Conservation (phyloP, 35 echinoderm and acorn worm genomes). For the Lytechinus pictus region DNA sequence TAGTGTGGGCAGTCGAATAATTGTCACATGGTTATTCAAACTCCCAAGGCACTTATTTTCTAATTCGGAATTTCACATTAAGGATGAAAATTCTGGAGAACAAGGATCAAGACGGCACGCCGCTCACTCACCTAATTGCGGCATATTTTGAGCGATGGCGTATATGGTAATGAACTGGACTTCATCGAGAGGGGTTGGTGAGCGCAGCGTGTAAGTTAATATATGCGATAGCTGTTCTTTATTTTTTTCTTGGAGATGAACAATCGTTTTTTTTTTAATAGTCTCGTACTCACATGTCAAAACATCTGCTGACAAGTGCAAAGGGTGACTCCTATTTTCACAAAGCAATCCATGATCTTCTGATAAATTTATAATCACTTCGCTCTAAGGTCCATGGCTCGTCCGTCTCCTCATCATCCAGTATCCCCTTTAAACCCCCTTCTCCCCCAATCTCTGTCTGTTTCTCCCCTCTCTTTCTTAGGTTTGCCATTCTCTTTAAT, state of each 20-base stretch:
- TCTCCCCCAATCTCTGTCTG: too few relatives aligned
- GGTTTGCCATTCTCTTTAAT: too few relatives aligned
- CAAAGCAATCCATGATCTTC: too few relatives aligned
- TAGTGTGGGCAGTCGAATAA: background rate
- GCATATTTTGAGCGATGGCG: background rate
- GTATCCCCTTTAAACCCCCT: too few relatives aligned
- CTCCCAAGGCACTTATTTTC: constrained; percentile 16
- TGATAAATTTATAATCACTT: too few relatives aligned
- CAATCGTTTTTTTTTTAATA: background rate
- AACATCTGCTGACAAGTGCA: too few relatives aligned
- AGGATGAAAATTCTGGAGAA: constrained; percentile 11
- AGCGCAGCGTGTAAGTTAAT: background rate
- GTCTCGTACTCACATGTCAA: too few relatives aligned
- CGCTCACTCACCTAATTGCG: constrained; percentile 8
- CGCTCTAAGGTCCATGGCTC: too few relatives aligned
- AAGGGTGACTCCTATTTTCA: too few relatives aligned
- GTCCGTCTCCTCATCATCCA: too few relatives aligned
- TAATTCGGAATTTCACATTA: constrained; percentile 13
- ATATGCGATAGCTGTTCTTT: background rate
- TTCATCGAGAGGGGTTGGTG: background rate
- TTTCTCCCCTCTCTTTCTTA: too few relatives aligned
- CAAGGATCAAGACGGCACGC: background rate
- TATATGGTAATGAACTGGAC: background rate
- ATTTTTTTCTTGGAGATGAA: background rate
- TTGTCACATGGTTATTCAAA: constrained; percentile 19